These are phyloP conservation scores for Gambelia wislizenii DNA, from an alignment of 2,797 vertebrate genomes.

Conservation along the genomic window DNA sequence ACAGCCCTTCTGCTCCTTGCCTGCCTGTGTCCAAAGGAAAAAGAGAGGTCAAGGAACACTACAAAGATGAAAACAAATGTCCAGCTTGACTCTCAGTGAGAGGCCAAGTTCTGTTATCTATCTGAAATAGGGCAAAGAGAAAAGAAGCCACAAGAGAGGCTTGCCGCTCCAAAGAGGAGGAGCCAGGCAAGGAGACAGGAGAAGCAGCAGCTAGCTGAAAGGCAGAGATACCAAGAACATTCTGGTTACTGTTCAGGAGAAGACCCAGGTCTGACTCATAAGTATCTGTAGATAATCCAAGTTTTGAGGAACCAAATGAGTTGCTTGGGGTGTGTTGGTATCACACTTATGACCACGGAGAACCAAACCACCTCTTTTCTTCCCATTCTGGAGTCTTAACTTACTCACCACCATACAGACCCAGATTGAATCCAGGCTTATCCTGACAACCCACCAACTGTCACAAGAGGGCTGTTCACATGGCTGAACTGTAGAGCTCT, in stretches of 20 bases:
- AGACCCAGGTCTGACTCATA: neutral
- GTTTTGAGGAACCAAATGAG: neutral
- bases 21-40: too few relatives aligned
- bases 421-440: neutral
- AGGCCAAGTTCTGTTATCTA: neutral
- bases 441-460: too few relatives aligned
- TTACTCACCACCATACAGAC: neutral
- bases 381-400: neutral
- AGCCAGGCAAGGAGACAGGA: too few relatives aligned
- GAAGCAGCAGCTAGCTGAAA: neutral
- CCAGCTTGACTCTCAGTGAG: neutral
- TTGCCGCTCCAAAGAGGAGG: neutral
- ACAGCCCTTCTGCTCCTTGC: neutral
- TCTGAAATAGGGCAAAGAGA: neutral
- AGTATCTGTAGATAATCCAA: neutral
- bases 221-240: neutral
- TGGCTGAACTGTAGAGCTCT: neutral
- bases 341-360: neutral
- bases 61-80: too few relatives aligned
- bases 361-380: neutral
- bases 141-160: neutral
- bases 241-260: neutral
- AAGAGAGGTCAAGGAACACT: too few relatives aligned
- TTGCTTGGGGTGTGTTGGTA: neutral
- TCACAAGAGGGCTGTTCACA: slow-evolving; percentile 14